These are phyloP conservation scores for Platichthys flesus DNA, from an alignment of 2,113 vertebrate species.

Conservation along the genomic window DNA sequence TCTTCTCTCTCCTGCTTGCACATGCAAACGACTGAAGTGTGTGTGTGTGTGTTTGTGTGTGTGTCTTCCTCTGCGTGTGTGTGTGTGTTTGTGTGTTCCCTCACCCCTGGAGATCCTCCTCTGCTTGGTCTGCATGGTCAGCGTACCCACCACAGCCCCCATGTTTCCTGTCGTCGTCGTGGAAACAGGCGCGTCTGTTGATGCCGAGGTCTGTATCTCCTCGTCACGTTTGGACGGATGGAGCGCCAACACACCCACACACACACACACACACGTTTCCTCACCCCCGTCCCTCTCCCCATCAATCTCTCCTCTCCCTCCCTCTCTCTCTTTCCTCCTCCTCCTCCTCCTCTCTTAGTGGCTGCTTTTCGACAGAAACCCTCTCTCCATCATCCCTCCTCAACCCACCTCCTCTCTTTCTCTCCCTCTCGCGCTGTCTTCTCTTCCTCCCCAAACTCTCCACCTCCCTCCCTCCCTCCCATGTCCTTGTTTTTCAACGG, in stretches of 20 bases:
- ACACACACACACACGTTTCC: constrained; percentile 18
- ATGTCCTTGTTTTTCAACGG: constrained; percentile 48
- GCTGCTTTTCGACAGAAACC: constrained; percentile 46
- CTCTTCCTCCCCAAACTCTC: constrained; percentile 29
- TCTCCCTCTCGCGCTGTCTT: constrained; percentile 17
- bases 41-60: not conserved
- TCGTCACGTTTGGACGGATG: constrained; percentile 70
- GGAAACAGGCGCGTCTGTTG: constrained; percentile 73
- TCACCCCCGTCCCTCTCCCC: constrained; percentile 63
- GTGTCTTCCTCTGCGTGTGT: constrained; percentile 1
- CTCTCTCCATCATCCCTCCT: constrained; percentile 56
- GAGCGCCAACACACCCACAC: constrained; percentile 15
- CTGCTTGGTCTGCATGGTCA: constrained; percentile 96
- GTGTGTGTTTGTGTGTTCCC: constrained; percentile 59
- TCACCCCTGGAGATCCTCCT: constrained; percentile 95
- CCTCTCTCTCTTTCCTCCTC: constrained; percentile 19
- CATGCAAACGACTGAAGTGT: not conserved
- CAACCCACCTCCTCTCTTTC: constrained; percentile 53
- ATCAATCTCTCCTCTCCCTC: constrained; percentile 20
- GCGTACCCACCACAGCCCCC: constrained; percentile 97
- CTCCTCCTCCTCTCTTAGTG: constrained; percentile 35
- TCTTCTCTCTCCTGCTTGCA: not conserved
- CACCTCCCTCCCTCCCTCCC: constrained; percentile 31
- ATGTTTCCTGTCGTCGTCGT: constrained; percentile 83
- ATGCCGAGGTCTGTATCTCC: constrained; percentile 64